Evolutionary conservation across 2,113 vertebrate species (phyloP).

Genomic region (Laticauda laticaudata): DNA sequence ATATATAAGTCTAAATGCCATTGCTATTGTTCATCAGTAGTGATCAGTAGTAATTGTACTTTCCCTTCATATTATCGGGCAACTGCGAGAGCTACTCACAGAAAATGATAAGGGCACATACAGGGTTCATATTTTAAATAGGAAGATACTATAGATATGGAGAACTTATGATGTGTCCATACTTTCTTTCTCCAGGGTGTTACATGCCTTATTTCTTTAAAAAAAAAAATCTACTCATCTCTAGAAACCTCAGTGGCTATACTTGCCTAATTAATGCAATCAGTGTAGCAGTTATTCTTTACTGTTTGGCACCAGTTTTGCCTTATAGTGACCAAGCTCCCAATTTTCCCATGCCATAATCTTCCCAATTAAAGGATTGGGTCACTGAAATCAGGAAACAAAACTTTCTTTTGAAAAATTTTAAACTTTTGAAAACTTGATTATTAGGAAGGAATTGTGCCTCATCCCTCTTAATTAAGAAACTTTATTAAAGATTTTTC

Average conservation of each 20-base stretch:
- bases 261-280: background rate
- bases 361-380: background rate
- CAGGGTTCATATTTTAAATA: background rate
- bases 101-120: background rate
- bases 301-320: background rate
- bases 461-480: background rate
- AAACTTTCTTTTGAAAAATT: background rate
- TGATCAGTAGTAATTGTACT: background rate
- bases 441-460: background rate
- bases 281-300: background rate
- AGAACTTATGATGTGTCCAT: background rate
- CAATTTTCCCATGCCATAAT: background rate
- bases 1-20: background rate
- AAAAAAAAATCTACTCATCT: background rate
- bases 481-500: background rate
- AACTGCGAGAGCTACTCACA: background rate
- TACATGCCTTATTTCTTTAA: background rate
- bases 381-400: background rate
- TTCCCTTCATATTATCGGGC: background rate
- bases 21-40: background rate
- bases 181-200: background rate
- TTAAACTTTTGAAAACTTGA: background rate
- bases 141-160: background rate
- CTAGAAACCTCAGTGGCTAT: background rate
- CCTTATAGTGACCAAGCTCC: background rate